Conservation (phyloP, 2,888 invertebrate genomes). For the Frankliniella fusca region DNA sequence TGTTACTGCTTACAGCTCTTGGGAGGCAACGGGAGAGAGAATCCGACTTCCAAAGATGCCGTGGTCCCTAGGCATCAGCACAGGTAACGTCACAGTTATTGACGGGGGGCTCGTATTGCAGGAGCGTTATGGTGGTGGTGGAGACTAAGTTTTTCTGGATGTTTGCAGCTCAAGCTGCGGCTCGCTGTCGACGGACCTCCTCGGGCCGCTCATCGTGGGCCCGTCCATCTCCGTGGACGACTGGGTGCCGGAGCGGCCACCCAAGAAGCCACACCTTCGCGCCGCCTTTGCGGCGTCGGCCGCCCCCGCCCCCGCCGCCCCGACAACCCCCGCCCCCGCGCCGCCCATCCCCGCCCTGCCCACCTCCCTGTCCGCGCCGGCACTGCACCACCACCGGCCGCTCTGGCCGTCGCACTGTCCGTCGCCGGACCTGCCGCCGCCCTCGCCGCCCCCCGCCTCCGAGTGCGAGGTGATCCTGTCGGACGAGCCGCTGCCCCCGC, state of each 20-base stretch:
- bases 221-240: conserved; percentile 61
- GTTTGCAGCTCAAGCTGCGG: conserved; percentile 52
- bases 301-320: conserved; percentile 37
- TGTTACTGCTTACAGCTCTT: neutral
- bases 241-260: conserved; percentile 70
- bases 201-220: conserved; percentile 60
- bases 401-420: conserved; percentile 41
- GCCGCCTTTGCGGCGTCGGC: conserved; percentile 50
- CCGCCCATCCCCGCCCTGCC: conserved; percentile 56
- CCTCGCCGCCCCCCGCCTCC: conserved; percentile 58
- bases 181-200: conserved; percentile 54
- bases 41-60: neutral
- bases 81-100: conserved; percentile 39
- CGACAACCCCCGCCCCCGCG: conserved; percentile 56
- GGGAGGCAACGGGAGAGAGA: conserved; percentile 33
- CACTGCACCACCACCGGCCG: conserved; percentile 49
- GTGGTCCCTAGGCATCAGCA: conserved; percentile 48
- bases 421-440: conserved; percentile 59
- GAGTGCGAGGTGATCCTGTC: conserved; percentile 57
- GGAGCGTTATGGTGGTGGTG: too few relatives aligned
- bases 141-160: neutral
- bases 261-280: conserved; percentile 67
- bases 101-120: conserved; percentile 18
- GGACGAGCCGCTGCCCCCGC: conserved; percentile 63
- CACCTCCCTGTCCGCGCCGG: neutral